A percentile compares a stretch with the other conserved stretches of the same genome.
These are phyloP conservation scores for Thunnus albacares DNA, from an alignment of 2,797 vertebrate genomes.

Conservation along the genomic window DNA sequence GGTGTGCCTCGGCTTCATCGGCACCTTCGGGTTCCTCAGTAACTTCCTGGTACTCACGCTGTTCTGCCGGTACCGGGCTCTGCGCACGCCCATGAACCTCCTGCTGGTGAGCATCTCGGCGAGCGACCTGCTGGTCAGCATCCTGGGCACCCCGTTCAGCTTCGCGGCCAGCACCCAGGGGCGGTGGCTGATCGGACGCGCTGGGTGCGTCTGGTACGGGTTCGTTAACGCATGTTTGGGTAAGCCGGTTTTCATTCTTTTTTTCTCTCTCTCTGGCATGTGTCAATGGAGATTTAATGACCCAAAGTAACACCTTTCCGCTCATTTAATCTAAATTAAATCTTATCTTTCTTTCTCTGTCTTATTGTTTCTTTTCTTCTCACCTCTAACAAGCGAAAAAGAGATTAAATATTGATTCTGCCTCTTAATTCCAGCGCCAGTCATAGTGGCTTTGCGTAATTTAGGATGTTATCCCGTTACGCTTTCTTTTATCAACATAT, in stretches of 20 bases:
- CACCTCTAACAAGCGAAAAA: neutral
- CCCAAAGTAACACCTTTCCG: neutral
- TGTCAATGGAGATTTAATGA: neutral
- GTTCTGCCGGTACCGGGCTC: slow-evolving; percentile 85
- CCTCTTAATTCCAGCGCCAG: neutral
- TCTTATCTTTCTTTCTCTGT: neutral
- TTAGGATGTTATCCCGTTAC: no score
- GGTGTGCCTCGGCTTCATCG: slow-evolving; percentile 87
- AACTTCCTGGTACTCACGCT: slow-evolving; percentile 87
- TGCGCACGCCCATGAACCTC: slow-evolving; percentile 90
- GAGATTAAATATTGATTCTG: neutral
- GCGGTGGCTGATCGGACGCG: slow-evolving; percentile 87
- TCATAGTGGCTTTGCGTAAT: neutral
- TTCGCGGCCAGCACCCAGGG: slow-evolving; percentile 89
- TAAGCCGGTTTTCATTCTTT: slow-evolving; percentile 68
- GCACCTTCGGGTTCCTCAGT: slow-evolving; percentile 85
- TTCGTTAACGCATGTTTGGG: slow-evolving; percentile 88
- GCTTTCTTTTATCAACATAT: neutral
- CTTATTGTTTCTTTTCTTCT: neutral
- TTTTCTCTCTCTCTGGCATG: neutral
- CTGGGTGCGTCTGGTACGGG: slow-evolving; percentile 89
- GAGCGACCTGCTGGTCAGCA: slow-evolving; percentile 88
- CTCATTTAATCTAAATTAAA: neutral
- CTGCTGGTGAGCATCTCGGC: slow-evolving; percentile 87
- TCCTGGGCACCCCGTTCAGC: slow-evolving; percentile 89